Percentiles rank a stretch among this genome's conserved stretches.
Conservation (phyloP, 2,888 invertebrate species). For the Sphaeridia pumilis region DNA sequence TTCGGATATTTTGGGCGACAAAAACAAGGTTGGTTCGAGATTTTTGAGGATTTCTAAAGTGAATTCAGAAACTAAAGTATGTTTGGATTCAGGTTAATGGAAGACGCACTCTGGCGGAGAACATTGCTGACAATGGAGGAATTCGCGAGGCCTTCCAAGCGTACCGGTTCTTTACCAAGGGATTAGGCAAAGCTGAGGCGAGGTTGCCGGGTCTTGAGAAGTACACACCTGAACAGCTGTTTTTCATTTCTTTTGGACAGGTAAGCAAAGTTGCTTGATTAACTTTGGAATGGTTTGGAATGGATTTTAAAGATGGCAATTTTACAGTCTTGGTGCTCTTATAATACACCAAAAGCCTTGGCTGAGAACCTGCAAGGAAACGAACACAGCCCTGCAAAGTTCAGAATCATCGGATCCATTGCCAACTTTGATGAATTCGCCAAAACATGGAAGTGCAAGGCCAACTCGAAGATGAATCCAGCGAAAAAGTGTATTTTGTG, state of each 20-base stretch:
- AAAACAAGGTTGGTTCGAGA: constrained; percentile 29
- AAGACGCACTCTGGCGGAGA: constrained; percentile 32
- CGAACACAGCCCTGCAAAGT: constrained; percentile 59
- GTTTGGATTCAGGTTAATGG: constrained; percentile 37
- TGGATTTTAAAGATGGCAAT: background rate
- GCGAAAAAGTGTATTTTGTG: constrained; percentile 34
- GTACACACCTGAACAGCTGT: constrained; percentile 58
- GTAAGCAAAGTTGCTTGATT: too few relatives aligned
- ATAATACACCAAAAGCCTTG: constrained; percentile 41
- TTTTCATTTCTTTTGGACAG: constrained; percentile 70
- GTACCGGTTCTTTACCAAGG: constrained; percentile 28
- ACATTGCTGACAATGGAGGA: constrained; percentile 37
- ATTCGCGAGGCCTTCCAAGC: constrained; percentile 34
- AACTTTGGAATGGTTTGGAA: background rate
- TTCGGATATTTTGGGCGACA: constrained; percentile 35
- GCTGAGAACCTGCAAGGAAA: constrained; percentile 55
- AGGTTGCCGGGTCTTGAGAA: constrained; percentile 61
- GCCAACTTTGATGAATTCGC: constrained; percentile 64
- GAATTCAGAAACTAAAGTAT: background rate
- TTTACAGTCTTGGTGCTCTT: constrained; percentile 34
- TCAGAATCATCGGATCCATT: constrained; percentile 56
- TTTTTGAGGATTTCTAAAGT: background rate
- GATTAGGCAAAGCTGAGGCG: constrained; percentile 43
- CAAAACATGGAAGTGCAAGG: constrained; percentile 49
- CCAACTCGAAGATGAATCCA: constrained; percentile 48